Conservation (phyloP, 2,888 invertebrate species). For the Apeira syringaria region DNA sequence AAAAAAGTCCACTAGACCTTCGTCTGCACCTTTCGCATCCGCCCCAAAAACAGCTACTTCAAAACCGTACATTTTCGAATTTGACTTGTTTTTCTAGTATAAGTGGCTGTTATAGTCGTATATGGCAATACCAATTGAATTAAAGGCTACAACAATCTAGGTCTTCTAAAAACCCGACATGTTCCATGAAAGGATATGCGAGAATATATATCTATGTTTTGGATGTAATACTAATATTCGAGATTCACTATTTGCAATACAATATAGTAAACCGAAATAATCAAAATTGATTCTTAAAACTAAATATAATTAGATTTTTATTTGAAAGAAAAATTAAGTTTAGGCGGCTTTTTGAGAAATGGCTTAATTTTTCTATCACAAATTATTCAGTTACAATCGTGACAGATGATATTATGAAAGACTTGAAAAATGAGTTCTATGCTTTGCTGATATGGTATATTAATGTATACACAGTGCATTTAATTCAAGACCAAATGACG, state of each 20-base stretch:
- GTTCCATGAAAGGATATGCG: too few species aligned
- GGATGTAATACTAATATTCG: background rate
- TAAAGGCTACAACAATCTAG: too few species aligned
- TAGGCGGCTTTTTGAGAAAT: constrained; percentile 21
- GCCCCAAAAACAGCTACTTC: too few species aligned
- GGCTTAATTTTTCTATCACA: constrained; percentile 19
- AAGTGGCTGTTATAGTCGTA: too few species aligned
- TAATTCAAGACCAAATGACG: background rate
- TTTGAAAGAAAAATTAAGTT: constrained; percentile 18
- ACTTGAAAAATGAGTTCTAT: background rate
- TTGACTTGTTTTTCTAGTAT: too few species aligned
- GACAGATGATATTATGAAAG: constrained; percentile 1
- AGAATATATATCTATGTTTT: too few species aligned
- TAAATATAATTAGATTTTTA: constrained; percentile 24
- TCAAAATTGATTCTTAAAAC: constrained; percentile 5
- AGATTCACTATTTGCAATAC: constrained; percentile 7
- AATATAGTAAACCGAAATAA: background rate
- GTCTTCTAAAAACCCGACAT: too few species aligned
- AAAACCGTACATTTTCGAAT: too few species aligned
- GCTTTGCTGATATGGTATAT: background rate
- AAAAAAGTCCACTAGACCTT: too few species aligned
- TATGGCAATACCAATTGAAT: too few species aligned
- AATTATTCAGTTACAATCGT: constrained; percentile 7
- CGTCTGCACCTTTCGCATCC: too few species aligned
- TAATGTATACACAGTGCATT: background rate